Evolutionary conservation across 30 jellyfish, hydroid and myxozoan genomes (phyloP), one percentile per base, ranked within the genome.

Genomic region (Mastigias papua): DNA sequence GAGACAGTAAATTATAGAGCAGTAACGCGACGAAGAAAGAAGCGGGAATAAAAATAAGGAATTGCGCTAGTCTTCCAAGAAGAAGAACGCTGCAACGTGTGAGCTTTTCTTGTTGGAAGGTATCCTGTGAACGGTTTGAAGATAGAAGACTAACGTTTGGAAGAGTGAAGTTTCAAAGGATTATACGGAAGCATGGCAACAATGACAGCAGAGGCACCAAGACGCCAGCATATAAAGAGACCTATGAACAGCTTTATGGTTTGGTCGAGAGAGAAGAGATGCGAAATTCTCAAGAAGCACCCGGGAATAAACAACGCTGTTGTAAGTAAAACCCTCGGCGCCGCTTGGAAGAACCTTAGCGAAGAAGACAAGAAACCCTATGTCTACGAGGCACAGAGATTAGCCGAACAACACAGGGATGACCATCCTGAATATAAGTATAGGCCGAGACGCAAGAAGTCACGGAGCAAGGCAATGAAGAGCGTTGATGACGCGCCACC

Each of bases 161-260:
- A 42, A 42, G 54, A 42, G 54, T 4, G 13, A 8, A 42, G 54
- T 42, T 42, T 42, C 54, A 42, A 42, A 42, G 13, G 54, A 15
- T 4, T 4, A 25, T 5, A 9, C 23, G 9, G 15, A 64, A 60
- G 32, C 63, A 66, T 66, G 62, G 20, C 95, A 22, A 73, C 73
- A 21, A n/a, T n/a, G n/a, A 19, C 70, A 19, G 48, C 89, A 19
- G 22, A 73, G 20, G 57, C 46, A 20, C 32, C 84, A 31, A 74
- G 89, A 16, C 67, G 67, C 2, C 67, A 54, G 17, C 95, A 86
- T 81, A 77, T 89, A 66, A 89, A 89, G 42, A 87, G 97, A 28
- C 97, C 97, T 19, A 89, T 89, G 97, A 89, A 89, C 77, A 75
- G 91, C 64, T 89, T 89, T 62, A 89, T 89, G 97, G 97, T 89